Base-by-base conservation (phyloP, 2,888 invertebrate genomes). In the Himalopsyche tibetana region DNA sequence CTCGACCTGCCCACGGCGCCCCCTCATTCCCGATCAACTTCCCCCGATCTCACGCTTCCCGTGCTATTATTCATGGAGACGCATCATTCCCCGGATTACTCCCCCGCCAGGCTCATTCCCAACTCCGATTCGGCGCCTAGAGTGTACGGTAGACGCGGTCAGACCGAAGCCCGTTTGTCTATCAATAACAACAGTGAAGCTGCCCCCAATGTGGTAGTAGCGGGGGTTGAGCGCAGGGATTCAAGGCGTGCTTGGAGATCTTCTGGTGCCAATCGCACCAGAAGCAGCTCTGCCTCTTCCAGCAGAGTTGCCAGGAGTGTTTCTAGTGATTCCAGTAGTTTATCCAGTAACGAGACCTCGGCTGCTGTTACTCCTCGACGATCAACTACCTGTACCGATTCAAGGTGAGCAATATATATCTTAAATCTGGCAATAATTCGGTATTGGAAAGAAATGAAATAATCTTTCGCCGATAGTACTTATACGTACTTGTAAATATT, bases 1-100 rank as follows among this genome's bases (percentile, higher is more conserved):
- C 82, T 88, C 84, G 79, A 74, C 17, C 51, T 85, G 40, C 87
- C 88, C 51, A 84, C 84, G 63, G 87, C 83, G 19, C 85, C 85
- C 17, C 86, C 88, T 5, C 80, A 82, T 28, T 83, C 85, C 17
- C 82, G 85, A 40, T 83, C 84, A 5, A 84, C 84, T 5, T 82
- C 84, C 12, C 84, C 87, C 3, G 83, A 87, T 80, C 82, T 88
- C n/a, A 83, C 87, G 2, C 81, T 88, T 15, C 87, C 88, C 12
- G 88, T 85, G 55, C 82, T 83, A n/a, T 83, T 88, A 40, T 88
- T 88, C 84, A 85, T 88, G 85, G 86, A 88, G 63, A 85, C 80
- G 28, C 85, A 85, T 17, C 85, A 85, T 28, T 83, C 86, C 56
- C 86, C 87, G 15, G 84, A 80, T 4, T 80, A 74, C 51, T 86